Evolutionary conservation across 2,113 vertebrate genomes (phyloP).

Genomic region (Hippocampus abdominalis): DNA sequence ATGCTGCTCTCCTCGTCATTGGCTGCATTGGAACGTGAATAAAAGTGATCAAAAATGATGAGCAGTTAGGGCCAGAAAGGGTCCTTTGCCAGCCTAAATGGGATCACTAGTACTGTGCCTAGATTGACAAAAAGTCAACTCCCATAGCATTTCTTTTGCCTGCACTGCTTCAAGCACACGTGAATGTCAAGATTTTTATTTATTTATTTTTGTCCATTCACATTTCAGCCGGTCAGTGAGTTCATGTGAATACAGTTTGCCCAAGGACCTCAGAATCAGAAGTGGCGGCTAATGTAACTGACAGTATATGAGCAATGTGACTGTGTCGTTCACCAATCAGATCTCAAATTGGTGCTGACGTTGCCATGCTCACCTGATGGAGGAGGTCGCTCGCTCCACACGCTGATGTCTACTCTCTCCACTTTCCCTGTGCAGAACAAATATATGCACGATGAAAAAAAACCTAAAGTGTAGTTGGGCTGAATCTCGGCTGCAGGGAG

Average conservation of each 20-base stretch:
- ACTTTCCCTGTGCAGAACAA: conserved; percentile 48
- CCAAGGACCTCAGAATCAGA: no score
- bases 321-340: no score
- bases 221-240: no score
- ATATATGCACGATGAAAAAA: not conserved
- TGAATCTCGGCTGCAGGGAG: not conserved
- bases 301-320: no score
- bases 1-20: conserved; percentile 52
- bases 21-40: conserved; percentile 27
- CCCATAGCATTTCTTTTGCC: no score
- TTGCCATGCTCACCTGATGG: conserved; percentile 50
- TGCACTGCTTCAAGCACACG: no score
- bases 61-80: not conserved
- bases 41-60: not conserved
- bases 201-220: no score
- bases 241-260: no score
- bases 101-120: not conserved
- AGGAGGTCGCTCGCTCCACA: conserved; percentile 64
- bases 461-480: not conserved
- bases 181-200: no score
- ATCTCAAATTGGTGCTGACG: no score
- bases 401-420: conserved; percentile 41
- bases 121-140: not conserved
- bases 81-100: not conserved
- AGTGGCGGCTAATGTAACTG: no score